These are phyloP conservation scores for Cettia cetti DNA, from an alignment of 2,113 vertebrate species.

Conservation along the genomic window DNA sequence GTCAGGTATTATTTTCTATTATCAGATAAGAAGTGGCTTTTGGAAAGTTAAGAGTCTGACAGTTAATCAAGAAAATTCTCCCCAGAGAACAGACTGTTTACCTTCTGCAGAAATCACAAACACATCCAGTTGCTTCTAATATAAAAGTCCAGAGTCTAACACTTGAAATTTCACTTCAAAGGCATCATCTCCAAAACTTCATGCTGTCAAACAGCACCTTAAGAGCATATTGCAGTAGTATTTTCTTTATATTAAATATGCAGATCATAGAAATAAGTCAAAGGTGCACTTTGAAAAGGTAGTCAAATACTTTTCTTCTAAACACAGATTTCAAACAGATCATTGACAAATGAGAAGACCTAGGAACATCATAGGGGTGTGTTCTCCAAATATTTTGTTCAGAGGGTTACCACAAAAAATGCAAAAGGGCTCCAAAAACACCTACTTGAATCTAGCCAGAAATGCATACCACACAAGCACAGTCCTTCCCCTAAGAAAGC, in stretches of 20 bases:
- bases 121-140: not conserved
- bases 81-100: not conserved
- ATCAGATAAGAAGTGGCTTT: not conserved
- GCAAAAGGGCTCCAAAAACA: not conserved
- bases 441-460: not conserved
- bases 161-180: not conserved
- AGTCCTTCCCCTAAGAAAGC: not conserved
- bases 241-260: not conserved
- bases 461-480: not conserved
- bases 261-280: not conserved
- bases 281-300: not conserved
- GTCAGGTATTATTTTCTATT: not conserved
- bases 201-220: not conserved
- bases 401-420: constrained; percentile 4
- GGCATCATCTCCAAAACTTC: not conserved
- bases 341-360: not conserved
- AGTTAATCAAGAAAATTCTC: not conserved
- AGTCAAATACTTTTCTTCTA: not conserved
- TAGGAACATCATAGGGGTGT: not conserved
- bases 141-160: not conserved
- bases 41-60: not conserved
- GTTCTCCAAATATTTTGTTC: not conserved
- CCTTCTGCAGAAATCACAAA: not conserved
- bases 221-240: not conserved
- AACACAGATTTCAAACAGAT: not conserved